Percentiles rank a stretch among this genome's conserved stretches.
Evolutionary conservation across 2,113 vertebrate genomes (phyloP).

Genomic region (Cyanoramphus novaezelandiae): DNA sequence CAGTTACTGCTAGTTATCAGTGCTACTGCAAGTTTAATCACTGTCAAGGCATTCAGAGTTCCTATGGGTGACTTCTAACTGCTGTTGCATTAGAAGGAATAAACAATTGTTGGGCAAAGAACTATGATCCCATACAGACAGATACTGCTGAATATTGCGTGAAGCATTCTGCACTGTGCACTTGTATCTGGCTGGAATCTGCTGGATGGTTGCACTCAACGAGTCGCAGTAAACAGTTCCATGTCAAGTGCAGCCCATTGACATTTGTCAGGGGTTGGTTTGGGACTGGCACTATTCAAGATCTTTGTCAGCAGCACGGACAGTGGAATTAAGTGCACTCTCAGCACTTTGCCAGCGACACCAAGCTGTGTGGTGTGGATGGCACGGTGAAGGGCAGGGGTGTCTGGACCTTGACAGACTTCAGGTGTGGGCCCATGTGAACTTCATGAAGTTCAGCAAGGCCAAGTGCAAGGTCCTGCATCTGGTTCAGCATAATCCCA

Average conservation of each 20-base stretch:
- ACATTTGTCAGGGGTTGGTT: background rate
- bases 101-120: constrained; percentile 26
- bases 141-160: background rate
- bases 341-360: background rate
- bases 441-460: background rate
- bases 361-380: background rate
- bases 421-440: background rate
- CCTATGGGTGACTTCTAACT: constrained; percentile 4
- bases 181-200: background rate
- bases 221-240: background rate
- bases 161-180: background rate
- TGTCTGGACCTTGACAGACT: background rate
- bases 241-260: background rate
- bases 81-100: constrained; percentile 38
- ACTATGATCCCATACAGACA: background rate
- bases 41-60: constrained; percentile 6
- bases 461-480: background rate
- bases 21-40: constrained; percentile 9
- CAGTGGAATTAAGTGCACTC: background rate
- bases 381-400: background rate
- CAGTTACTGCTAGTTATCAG: constrained; percentile 9
- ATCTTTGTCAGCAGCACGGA: background rate
- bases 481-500: background rate
- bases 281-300: background rate
- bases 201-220: background rate